These are phyloP conservation scores for Pyrrhia umbra DNA, from an alignment of 2,888 invertebrate genomes.

Conservation along the genomic window DNA sequence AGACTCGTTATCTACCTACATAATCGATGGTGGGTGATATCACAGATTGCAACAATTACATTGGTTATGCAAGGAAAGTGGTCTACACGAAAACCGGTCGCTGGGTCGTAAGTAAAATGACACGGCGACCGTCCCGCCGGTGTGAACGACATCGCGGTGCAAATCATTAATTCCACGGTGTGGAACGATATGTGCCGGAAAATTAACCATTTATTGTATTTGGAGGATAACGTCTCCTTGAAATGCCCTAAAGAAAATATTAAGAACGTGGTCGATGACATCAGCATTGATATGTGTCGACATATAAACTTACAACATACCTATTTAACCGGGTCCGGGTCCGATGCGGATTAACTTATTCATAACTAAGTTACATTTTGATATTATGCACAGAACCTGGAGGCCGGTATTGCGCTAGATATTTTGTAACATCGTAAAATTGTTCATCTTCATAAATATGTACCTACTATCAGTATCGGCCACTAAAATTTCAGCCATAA, in stretches of 20 bases:
- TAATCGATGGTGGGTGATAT: constrained; percentile 55
- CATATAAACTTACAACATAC: neutral
- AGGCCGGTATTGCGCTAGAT: constrained; percentile 1
- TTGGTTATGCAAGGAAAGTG: constrained; percentile 67
- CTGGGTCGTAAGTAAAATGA: constrained; percentile 53
- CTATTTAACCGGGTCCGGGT: constrained; percentile 1
- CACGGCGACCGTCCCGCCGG: constrained; percentile 36
- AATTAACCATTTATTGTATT: constrained; percentile 51
- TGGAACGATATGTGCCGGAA: constrained; percentile 46
- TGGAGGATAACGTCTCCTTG: constrained; percentile 23
- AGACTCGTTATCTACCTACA: constrained; percentile 23
- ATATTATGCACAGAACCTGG: constrained; percentile 14
- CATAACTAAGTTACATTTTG: constrained; percentile 4
- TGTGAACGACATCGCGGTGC: constrained; percentile 64
- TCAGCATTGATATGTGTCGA: neutral
- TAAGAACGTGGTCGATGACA: constrained; percentile 14
- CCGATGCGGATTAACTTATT: neutral
- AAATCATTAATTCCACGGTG: constrained; percentile 57
- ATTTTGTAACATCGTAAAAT: constrained; percentile 34
- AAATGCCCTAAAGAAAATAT: constrained; percentile 12
- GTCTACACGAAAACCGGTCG: constrained; percentile 65
- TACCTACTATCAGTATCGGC: constrained; percentile 9
- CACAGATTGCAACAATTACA: constrained; percentile 64
- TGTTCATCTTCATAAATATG: constrained; percentile 30
- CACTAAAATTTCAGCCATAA: constrained; percentile 17